phyloP scores from a whole-genome alignment of 2,113 vertebrate species.

The Bufo gargarizans region DNA sequence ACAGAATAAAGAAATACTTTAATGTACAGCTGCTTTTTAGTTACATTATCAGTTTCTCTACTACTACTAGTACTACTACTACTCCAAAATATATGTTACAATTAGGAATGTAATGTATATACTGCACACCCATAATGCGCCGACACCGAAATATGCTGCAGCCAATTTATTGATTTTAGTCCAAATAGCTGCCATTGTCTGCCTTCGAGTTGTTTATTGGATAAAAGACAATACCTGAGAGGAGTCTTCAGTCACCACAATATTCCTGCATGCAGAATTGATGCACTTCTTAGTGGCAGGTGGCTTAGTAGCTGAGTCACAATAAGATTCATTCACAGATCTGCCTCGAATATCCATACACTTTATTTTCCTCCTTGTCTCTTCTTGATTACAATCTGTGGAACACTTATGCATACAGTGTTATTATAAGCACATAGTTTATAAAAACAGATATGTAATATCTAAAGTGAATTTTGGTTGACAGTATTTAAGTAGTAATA shows the following conservation, averaged over 20 bases:
- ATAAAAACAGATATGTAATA: background rate
- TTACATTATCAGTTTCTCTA: background rate
- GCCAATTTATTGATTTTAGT: background rate
- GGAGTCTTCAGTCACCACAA: slow-evolving; percentile 80
- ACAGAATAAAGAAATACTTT: background rate
- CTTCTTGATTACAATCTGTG: slow-evolving; percentile 73
- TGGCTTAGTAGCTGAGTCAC: slow-evolving; percentile 74
- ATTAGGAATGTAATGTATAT: background rate
- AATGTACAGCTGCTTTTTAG: background rate
- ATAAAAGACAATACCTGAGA: slow-evolving; percentile 77
- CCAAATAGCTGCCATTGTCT: background rate
- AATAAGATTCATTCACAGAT: slow-evolving; percentile 77
- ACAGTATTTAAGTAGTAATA: background rate
- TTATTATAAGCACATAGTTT: background rate
- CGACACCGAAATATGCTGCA: background rate
- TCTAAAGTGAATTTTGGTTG: background rate
- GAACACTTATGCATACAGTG: slow-evolving; percentile 76
- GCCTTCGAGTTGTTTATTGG: background rate
- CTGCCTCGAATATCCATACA: slow-evolving; percentile 73
- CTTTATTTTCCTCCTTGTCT: slow-evolving; percentile 71
- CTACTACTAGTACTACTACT: background rate
- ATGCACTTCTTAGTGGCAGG: slow-evolving; percentile 72
- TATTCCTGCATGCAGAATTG: slow-evolving; percentile 72
- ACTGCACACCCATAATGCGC: background rate
- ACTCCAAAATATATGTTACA: background rate